Evolutionary conservation across 2,797 vertebrate genomes (phyloP).

Genomic region (Chloroceryle amazona): DNA sequence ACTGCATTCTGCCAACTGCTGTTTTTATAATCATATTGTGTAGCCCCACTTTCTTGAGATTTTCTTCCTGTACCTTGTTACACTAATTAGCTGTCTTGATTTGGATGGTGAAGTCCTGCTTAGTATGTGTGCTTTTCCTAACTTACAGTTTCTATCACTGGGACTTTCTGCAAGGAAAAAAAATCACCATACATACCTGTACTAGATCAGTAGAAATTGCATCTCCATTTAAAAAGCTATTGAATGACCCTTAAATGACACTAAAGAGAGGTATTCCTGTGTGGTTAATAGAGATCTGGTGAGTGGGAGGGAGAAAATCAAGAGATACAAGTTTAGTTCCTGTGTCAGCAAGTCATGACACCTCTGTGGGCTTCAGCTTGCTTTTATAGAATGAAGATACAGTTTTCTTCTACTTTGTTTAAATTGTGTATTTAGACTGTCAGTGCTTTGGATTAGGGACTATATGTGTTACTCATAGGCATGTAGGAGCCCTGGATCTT

Average conservation of each 20-base stretch:
- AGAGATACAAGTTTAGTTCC: neutral
- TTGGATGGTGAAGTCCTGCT: neutral
- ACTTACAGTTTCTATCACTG: neutral
- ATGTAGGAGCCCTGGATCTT: neutral
- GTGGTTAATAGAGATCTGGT: neutral
- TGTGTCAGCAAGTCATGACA: neutral
- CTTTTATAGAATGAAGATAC: neutral
- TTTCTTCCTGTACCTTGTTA: neutral
- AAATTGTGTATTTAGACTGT: neutral
- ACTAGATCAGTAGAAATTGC: neutral
- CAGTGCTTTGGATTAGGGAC: neutral
- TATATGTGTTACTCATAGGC: neutral
- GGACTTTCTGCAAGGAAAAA: neutral
- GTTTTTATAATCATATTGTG: neutral
- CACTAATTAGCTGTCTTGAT: slow-evolving; percentile 13
- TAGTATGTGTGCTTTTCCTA: neutral
- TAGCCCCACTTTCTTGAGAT: neutral
- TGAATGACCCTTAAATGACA: neutral
- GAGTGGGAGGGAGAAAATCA: neutral
- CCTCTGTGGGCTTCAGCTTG: neutral
- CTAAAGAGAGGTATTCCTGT: neutral
- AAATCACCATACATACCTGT: neutral
- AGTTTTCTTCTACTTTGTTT: neutral
- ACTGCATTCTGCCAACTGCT: neutral
- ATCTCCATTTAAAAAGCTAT: neutral